These are phyloP conservation scores for Carpatolechia fugitivella DNA, from an alignment of 2,888 invertebrate genomes.

Conservation along the genomic window DNA sequence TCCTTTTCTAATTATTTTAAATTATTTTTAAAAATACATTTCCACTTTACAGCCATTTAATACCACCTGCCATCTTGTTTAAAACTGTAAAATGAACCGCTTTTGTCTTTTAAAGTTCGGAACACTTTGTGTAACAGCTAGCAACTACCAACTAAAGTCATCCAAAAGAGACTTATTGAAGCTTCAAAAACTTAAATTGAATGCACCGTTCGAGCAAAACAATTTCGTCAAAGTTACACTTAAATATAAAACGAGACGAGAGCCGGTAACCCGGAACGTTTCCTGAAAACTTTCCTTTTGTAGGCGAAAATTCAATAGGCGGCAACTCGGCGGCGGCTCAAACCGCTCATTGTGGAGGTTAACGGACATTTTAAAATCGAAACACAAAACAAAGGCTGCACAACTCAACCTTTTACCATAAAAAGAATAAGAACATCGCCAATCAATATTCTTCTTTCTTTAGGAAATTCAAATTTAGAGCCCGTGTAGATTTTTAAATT, in stretches of 20 bases:
- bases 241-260: slow-evolving; percentile 54
- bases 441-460: slow-evolving; percentile 8
- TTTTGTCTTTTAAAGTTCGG: neutral
- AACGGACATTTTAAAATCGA: slow-evolving; percentile 42
- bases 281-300: slow-evolving; percentile 72
- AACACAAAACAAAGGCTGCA: slow-evolving; percentile 21
- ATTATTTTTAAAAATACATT: slow-evolving; percentile 13
- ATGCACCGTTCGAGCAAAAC: slow-evolving; percentile 44
- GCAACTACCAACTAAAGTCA: slow-evolving; percentile 3
- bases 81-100: neutral
- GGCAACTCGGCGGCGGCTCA: slow-evolving; percentile 52
- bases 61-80: neutral
- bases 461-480: slow-evolving; percentile 37
- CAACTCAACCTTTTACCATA: neutral
- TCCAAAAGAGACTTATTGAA: slow-evolving; percentile 18
- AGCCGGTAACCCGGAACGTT: slow-evolving; percentile 61
- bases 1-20: slow-evolving; percentile 53
- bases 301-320: slow-evolving; percentile 69
- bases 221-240: slow-evolving; percentile 62
- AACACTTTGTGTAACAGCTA: slow-evolving; percentile 1
- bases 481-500: slow-evolving; percentile 35
- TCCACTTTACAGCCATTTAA: neutral
- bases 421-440: slow-evolving; percentile 11
- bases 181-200: slow-evolving; percentile 48
- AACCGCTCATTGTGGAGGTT: slow-evolving; percentile 50